These are phyloP conservation scores for Aspidoscelis tigris DNA, from an alignment of 2,113 vertebrate species.

Conservation along the genomic window DNA sequence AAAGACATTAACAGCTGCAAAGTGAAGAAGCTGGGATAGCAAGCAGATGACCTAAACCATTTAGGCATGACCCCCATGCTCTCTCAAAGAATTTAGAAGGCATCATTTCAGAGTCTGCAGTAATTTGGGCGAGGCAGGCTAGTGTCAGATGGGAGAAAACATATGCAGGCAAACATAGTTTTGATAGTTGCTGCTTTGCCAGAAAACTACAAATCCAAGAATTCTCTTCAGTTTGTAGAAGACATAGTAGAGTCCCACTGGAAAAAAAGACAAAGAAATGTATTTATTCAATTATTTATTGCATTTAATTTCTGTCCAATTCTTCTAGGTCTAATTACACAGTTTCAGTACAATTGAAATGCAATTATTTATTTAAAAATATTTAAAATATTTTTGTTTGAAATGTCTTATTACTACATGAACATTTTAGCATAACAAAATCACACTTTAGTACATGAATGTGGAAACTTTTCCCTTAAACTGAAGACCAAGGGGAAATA, in stretches of 20 bases:
- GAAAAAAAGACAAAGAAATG: too few relatives aligned
- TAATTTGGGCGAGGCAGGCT: constrained; percentile 14
- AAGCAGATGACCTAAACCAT: constrained; percentile 50
- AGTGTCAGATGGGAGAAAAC: background rate
- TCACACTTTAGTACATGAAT: too few relatives aligned
- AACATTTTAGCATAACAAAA: too few relatives aligned
- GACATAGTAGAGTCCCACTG: background rate
- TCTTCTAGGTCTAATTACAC: too few relatives aligned
- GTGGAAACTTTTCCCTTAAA: too few relatives aligned
- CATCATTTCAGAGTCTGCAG: constrained; percentile 28
- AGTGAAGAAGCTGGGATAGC: constrained; percentile 49
- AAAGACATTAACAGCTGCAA: constrained; percentile 64
- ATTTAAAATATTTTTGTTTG: too few relatives aligned
- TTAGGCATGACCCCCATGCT: constrained; percentile 47
- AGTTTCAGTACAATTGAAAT: too few relatives aligned
- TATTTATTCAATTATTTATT: too few relatives aligned
- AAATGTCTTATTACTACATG: too few relatives aligned
- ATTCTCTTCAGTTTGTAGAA: background rate
- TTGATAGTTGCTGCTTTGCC: background rate
- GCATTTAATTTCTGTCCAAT: too few relatives aligned
- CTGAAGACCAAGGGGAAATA: too few relatives aligned
- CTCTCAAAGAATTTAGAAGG: constrained; percentile 61
- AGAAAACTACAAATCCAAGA: background rate
- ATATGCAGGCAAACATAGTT: background rate
- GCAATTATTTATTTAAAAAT: too few relatives aligned